Percentiles rank a stretch among this genome's conserved stretches.
Evolutionary conservation across 2,888 invertebrate genomes (phyloP).

Genomic region (Cheilosia vulpina): DNA sequence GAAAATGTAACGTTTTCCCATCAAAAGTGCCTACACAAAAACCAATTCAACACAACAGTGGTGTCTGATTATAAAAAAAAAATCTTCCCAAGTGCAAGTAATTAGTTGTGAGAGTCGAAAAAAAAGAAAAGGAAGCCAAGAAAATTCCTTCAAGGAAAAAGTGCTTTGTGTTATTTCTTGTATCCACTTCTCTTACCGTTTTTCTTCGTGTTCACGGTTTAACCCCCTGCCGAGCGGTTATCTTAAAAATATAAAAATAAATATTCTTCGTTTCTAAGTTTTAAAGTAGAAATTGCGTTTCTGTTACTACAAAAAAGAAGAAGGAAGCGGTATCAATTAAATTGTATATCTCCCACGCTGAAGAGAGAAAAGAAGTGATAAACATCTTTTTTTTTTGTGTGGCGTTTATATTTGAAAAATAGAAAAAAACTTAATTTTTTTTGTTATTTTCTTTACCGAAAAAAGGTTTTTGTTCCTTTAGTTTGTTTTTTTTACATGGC

Average conservation of each 20-base stretch:
- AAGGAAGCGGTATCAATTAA: conserved; percentile 21
- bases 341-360: conserved; percentile 46
- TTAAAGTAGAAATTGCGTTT: conserved; percentile 29
- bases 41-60: conserved; percentile 14
- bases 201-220: conserved; percentile 18
- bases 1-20: conserved; percentile 15
- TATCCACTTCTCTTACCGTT: conserved; percentile 16
- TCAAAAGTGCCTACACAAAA: conserved; percentile 19
- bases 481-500: conserved; percentile 66
- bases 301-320: conserved; percentile 9
- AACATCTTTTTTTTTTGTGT: conserved; percentile 40
- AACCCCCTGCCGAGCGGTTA: conserved; percentile 57
- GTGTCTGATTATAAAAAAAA: conserved; percentile 44
- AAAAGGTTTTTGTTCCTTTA: conserved; percentile 17
- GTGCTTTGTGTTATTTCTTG: conserved; percentile 62
- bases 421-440: conserved; percentile 40
- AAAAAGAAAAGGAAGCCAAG: conserved; percentile 59
- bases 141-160: conserved; percentile 63
- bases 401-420: conserved; percentile 30
- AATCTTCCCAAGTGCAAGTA: conserved; percentile 44
- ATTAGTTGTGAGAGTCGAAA: conserved; percentile 27
- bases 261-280: conserved; percentile 1
- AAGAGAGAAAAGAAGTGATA: conserved; percentile 2
- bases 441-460: conserved; percentile 56
- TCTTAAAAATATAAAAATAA: background rate